Evolutionary conservation across 2,888 invertebrate genomes (phyloP).

Genomic region (Drosophila paracracens): DNA sequence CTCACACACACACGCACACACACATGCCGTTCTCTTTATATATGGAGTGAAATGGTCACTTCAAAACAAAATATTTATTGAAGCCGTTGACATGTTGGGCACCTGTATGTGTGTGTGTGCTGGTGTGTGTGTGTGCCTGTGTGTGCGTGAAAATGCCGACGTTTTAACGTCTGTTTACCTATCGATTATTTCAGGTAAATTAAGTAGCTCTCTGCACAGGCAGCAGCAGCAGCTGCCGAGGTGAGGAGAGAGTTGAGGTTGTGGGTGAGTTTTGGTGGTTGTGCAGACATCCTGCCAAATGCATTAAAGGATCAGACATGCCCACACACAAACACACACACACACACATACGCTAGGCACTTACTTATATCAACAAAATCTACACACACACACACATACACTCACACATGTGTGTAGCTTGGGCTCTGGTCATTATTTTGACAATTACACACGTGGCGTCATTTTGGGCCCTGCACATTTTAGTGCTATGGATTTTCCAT

Average conservation of each 20-base stretch:
- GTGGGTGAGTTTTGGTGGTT: constrained; percentile 57
- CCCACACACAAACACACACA: constrained; percentile 51
- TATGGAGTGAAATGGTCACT: constrained; percentile 55
- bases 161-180: constrained; percentile 81
- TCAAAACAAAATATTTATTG: constrained; percentile 80
- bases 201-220: constrained; percentile 75
- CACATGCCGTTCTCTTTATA: constrained; percentile 11
- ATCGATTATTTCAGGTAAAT: constrained; percentile 83
- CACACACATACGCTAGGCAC: constrained; percentile 60
- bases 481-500: constrained; percentile 79
- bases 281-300: constrained; percentile 71
- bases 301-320: constrained; percentile 82
- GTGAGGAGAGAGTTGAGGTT: constrained; percentile 14
- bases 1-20: constrained; percentile 29
- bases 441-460: constrained; percentile 79
- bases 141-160: constrained; percentile 72
- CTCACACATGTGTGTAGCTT: constrained; percentile 17
- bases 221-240: constrained; percentile 18
- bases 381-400: constrained; percentile 3
- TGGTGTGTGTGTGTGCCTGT: not conserved
- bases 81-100: constrained; percentile 66
- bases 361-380: constrained; percentile 75
- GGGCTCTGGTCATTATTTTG: constrained; percentile 81
- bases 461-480: constrained; percentile 53
- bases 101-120: not conserved